Conservation (phyloP, 2,888 invertebrate genomes). For the Campopleginae sp. region DNA sequence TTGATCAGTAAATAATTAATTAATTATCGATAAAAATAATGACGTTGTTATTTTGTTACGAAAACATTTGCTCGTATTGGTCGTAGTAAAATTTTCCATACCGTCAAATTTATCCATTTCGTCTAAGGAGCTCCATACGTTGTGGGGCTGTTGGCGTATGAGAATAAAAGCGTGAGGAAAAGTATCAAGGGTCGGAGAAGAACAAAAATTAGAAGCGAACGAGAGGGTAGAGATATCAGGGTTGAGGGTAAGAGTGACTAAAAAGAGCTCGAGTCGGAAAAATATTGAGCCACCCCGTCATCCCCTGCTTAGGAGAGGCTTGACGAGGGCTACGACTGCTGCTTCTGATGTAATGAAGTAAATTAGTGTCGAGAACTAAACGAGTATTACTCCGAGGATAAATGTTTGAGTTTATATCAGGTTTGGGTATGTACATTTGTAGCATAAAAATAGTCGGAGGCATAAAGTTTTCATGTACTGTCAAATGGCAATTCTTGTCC, state of each 20-base stretch:
- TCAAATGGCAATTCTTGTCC: background rate
- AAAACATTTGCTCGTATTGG: background rate
- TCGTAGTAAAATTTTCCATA: background rate
- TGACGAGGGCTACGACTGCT: slow-evolving; percentile 59
- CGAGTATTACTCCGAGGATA: slow-evolving; percentile 60
- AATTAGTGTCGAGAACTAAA: slow-evolving; percentile 67
- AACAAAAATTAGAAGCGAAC: slow-evolving; percentile 77
- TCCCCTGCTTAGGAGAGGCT: slow-evolving; percentile 54
- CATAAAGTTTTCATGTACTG: background rate
- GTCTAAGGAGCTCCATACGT: background rate
- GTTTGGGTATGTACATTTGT: slow-evolving; percentile 11
- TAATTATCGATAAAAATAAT: background rate
- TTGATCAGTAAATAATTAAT: too few species aligned
- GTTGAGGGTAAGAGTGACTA: slow-evolving; percentile 18
- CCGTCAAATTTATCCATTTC: background rate
- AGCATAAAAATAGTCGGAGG: background rate
- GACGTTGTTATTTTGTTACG: background rate
- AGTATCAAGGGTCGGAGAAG: slow-evolving; percentile 72
- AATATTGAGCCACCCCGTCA: slow-evolving; percentile 57
- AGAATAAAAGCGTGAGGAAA: slow-evolving; percentile 78
- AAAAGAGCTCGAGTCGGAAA: slow-evolving; percentile 59
- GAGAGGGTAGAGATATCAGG: slow-evolving; percentile 59
- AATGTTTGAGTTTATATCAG: slow-evolving; percentile 67
- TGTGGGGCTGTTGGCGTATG: slow-evolving; percentile 38
- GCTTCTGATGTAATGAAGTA: slow-evolving; percentile 64